Conservation (phyloP, 2,888 invertebrate genomes). For the Polydrusus tereticollis region DNA sequence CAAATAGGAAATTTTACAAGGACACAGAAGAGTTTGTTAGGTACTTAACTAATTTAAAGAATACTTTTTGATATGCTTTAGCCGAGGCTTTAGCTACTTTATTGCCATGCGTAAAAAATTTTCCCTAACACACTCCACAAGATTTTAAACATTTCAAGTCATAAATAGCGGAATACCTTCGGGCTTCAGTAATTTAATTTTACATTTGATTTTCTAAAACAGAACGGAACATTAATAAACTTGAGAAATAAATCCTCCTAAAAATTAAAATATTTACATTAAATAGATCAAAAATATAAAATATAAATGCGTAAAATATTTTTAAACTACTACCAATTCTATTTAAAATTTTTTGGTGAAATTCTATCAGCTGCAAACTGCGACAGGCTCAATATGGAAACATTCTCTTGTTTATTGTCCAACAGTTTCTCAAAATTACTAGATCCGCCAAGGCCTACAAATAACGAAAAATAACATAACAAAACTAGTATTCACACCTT, state of each 20-base stretch:
- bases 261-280: background rate
- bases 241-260: background rate
- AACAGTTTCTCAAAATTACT: constrained; percentile 43
- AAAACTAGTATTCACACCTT: constrained; percentile 9
- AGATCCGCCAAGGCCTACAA: constrained; percentile 53
- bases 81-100: too few relatives aligned
- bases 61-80: too few relatives aligned
- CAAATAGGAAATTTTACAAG: too few relatives aligned
- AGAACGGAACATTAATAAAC: too few relatives aligned
- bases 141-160: too few relatives aligned
- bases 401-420: constrained; percentile 40
- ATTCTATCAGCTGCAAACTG: constrained; percentile 54
- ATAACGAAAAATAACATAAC: constrained; percentile 47
- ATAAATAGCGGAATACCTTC: too few relatives aligned
- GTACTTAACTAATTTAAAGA: too few relatives aligned
- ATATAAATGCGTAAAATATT: background rate
- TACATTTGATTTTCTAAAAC: too few relatives aligned
- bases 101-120: too few relatives aligned
- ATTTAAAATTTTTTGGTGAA: constrained; percentile 53
- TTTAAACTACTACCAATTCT: background rate
- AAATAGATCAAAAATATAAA: background rate
- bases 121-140: too few relatives aligned
- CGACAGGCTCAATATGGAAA: constrained; percentile 53
- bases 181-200: too few relatives aligned
- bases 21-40: too few relatives aligned